Evolutionary conservation across 2,797 vertebrate species (phyloP).

Genomic region (Anabacerthia variegaticeps): DNA sequence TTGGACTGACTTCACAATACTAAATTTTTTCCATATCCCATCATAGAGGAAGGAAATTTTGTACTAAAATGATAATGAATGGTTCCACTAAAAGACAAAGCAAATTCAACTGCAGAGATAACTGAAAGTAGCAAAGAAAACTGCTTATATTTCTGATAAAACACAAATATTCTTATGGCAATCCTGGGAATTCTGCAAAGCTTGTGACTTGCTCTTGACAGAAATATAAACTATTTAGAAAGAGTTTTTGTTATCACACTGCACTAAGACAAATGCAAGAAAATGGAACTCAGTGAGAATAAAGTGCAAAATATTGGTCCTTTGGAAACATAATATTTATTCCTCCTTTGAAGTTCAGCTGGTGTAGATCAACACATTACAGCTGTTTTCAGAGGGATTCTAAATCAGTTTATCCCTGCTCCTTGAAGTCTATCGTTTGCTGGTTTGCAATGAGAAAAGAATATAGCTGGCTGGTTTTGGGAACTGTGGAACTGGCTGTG

Average conservation of each 20-base stretch:
- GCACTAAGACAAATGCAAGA: not conserved
- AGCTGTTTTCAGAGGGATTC: not conserved
- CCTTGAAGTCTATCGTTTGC: not conserved
- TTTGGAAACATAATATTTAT: not conserved
- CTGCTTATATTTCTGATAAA: not conserved
- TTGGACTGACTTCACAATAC: not conserved
- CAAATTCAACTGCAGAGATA: not conserved
- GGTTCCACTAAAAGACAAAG: not conserved
- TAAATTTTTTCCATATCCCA: constrained; percentile 48
- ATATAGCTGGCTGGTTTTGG: not conserved
- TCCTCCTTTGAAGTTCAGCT: not conserved
- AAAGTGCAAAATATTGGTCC: not conserved
- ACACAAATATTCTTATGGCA: not conserved
- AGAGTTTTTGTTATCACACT: not conserved
- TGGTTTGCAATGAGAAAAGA: not conserved
- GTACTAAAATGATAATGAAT: constrained; percentile 5
- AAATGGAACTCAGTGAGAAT: not conserved
- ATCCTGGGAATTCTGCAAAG: not conserved
- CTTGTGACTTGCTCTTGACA: not conserved
- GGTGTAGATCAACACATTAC: not conserved
- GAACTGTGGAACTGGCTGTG: not conserved
- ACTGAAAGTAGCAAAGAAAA: not conserved
- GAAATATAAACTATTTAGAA: not conserved
- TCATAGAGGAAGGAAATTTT: constrained; percentile 45
- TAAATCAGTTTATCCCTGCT: not conserved